These are phyloP conservation scores for Ormia ochracea DNA, from an alignment of 2,888 invertebrate species.

Conservation along the genomic window DNA sequence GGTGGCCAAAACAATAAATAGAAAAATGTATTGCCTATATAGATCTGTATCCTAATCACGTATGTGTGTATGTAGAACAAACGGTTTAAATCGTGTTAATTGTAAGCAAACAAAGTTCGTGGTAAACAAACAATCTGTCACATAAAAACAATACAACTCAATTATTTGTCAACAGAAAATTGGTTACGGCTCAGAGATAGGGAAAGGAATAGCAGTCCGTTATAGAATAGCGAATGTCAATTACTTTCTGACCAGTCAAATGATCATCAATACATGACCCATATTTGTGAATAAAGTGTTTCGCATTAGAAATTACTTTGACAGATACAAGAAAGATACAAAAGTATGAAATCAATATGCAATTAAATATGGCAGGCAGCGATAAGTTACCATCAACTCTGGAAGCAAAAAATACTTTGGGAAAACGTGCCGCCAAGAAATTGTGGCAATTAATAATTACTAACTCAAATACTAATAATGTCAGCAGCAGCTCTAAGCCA, in stretches of 20 bases:
- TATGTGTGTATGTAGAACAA: conserved; percentile 75
- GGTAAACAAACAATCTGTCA: conserved; percentile 2
- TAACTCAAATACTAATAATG: conserved; percentile 16
- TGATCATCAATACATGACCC: neutral
- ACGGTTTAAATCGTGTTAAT: conserved; percentile 64
- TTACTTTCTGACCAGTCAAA: neutral
- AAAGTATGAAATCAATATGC: neutral
- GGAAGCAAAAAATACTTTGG: conserved; percentile 43
- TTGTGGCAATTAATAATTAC: conserved; percentile 50
- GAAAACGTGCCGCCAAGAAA: conserved; percentile 56
- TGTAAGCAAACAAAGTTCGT: neutral
- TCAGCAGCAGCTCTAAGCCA: neutral
- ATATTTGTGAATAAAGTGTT: neutral
- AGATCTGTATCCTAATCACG: conserved; percentile 68
- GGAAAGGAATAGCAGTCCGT: neutral
- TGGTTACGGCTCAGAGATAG: neutral
- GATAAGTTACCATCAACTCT: conserved; percentile 20
- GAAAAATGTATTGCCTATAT: neutral
- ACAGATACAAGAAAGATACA: neutral
- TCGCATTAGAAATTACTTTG: neutral
- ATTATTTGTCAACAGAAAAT: neutral
- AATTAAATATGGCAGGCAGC: conserved; percentile 38
- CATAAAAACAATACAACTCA: neutral
- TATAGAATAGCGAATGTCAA: neutral
- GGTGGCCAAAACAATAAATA: neutral